Base-by-base conservation (phyloP, 2,797 vertebrate species). In the Coregonus ussuriensis region DNA sequence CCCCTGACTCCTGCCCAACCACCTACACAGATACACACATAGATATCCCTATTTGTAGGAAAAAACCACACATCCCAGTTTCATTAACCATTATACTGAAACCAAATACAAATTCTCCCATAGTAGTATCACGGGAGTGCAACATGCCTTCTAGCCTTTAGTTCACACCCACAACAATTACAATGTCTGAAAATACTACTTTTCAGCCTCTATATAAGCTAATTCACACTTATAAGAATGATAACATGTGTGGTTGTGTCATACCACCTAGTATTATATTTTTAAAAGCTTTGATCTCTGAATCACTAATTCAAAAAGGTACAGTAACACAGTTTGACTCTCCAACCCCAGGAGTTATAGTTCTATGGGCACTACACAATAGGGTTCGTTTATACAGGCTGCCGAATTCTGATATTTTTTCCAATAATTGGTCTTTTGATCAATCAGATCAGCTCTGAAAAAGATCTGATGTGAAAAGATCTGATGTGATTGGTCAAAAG, bases 71-170 rank as follows among this genome's bases (percentile, higher is more conserved):
- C 7, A 9, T 0, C 0, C 4, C n/a, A 47, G 18, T 79, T 37
- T 35, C 68, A 72, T 69, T 53, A n/a, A 51, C 67, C 54, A 35
- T 31, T 15, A 21, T 6, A 59, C 1, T 80, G 77, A 52, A 65
- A 65, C 62, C 62, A 65, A 25, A 65, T 29, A 25, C 2, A 65
- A 31, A 29, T 3, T 31, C 7, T 25, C 62, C 62, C 18, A 3
- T 21, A 21, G 25, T 29, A 25, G 62, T 6, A 65, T 65, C 41
- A 47, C 41, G 0, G 41, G 9, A 47, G 41, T 47, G 41, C 41
- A 47, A 11, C 41, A 47, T 47, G 41, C 41, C 41, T 47, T 47
- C 41, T 47, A 47, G 41, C 0, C 41, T 47, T 47, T 47, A 11
- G 41, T 47, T 47, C 41, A 47, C 41, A 47, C 41, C 41, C 14